Evolutionary conservation across 2,797 vertebrate species (phyloP), one percentile per base, ranked within the genome.

Genomic region (Choloepus didactylus): DNA sequence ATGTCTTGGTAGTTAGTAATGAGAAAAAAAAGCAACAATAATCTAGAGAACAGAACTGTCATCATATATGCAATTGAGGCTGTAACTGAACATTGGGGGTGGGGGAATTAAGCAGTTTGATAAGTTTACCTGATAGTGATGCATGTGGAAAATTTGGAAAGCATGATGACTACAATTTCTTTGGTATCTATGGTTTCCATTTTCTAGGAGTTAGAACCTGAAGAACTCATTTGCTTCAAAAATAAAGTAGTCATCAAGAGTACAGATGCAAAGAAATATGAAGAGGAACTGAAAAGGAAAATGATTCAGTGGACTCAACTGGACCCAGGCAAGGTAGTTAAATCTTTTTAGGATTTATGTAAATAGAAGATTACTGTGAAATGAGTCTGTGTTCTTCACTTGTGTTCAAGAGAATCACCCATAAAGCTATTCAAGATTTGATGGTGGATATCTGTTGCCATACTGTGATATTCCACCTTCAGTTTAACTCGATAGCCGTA

Each of bases 221-320:
- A 67, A 15, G 92, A 97, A 44, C 97, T 95, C 79, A 86, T 64
- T n/a, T 90, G 15, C 75, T 97, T 98, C 87, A 98, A 98, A 96
- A 95, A 98, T 91, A 98, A 97, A 77, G 31, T 97, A 87, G 95
- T 97, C 41, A 97, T 98, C 82, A 98, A 77, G 75, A 98, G 95
- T 86, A 3, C 38, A 73, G 96, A 97, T 84, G 97, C 59, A 21
- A 97, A 92, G n/a, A 96, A 95, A 73, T 98, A 98, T 2, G 97
- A 97, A 95, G 84, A 92, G n/a, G 97, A 97, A 60, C 85, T 98
- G n/a, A 98, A 98, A 97, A 92, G 2, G 35, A 35, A 35, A 35
- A 35, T 35, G 35, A 35, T 35, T 35, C 35, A 2, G 35, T 35
- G 35, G 97, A 93, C 96, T 95, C 81, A 38, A n/a, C 49, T 85